phyloP scores from a whole-genome alignment of 2,888 invertebrate species.

The Drosophila nigritarsus region DNA sequence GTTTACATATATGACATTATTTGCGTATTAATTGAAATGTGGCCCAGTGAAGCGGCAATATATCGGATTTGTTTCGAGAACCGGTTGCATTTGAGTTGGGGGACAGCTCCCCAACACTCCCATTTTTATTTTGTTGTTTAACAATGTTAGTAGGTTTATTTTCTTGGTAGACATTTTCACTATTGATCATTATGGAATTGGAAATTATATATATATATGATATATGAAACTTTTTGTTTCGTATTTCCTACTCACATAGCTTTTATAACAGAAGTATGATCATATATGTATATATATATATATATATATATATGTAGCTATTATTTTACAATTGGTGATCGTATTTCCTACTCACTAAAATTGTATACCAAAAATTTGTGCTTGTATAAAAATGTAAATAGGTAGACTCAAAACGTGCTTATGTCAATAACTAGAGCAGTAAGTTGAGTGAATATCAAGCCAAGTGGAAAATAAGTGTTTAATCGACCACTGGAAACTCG shows the following conservation, averaged over 20 bases:
- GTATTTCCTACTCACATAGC: slow-evolving; percentile 3
- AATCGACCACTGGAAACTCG: neutral
- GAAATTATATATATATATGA: neutral
- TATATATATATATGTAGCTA: neutral
- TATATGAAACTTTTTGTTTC: neutral
- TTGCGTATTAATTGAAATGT: slow-evolving; percentile 71
- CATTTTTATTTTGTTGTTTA: slow-evolving; percentile 20
- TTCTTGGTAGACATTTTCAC: neutral
- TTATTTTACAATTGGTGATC: neutral
- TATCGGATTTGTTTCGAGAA: slow-evolving; percentile 30
- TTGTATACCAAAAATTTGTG: slow-evolving; percentile 1
- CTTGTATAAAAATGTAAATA: neutral
- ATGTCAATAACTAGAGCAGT: neutral
- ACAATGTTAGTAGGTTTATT: slow-evolving; percentile 8
- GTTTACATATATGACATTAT: slow-evolving; percentile 68
- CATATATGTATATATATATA: neutral
- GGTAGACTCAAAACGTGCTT: neutral
- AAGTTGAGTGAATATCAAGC: neutral
- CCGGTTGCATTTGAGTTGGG: slow-evolving; percentile 38
- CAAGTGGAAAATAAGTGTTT: slow-evolving; percentile 6
- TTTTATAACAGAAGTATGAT: slow-evolving; percentile 2
- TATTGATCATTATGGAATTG: slow-evolving; percentile 8
- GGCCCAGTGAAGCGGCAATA: slow-evolving; percentile 41
- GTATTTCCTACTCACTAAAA: slow-evolving; percentile 4
- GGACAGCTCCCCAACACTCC: neutral